Evolutionary conservation across 2,888 invertebrate species (phyloP), one percentile per base, ranked within the genome.

Genomic region (Apoda limacodes): DNA sequence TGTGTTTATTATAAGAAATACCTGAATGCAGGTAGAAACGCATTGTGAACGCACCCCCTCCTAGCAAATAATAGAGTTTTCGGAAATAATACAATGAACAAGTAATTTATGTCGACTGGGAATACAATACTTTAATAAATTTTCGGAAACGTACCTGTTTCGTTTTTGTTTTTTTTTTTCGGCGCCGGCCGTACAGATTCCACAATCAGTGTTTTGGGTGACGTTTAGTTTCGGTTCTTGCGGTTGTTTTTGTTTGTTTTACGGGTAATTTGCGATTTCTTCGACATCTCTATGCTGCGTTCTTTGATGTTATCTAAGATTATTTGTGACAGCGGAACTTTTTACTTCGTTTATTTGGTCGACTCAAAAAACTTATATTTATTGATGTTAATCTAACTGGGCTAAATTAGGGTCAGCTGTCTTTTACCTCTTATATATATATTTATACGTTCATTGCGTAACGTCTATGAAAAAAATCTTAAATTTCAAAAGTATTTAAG

Each of bases 81-180:
- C 60, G 74, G 76, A 78, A 76, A 67, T 58, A 60, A 60, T 60
- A 78, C 80, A 80, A 80, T 75, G 66, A 63, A 63, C 63, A 59
- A 55, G 60, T 75, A 76, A 78, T 78, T 78, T 76, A 78, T 76
- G 71, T 66, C 52, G 61, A 60, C 54, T 52, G 5, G 60, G 56
- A 58, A 60, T 56, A 61, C 59, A 62, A 68, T 64, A 68, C 68
- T 67, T 65, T 58, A 47, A 60, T 52, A 52, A 52, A 52, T 60
- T 72, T 72, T 72, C 65, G 74, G 70, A 74, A 71, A 68, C 48
- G 58, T 64, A 63, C 63, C 66, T 62, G 59, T 57, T 39, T 41
- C 37, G 43, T 50, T 51, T 55, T 53, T 53, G 38, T 32, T 39
- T 34, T 43, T 46, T 54, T 58, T 52, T 58, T 61, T 56, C 47